phyloP scores from a whole-genome alignment of 2,888 invertebrate species.

The Drosophila falleni region DNA sequence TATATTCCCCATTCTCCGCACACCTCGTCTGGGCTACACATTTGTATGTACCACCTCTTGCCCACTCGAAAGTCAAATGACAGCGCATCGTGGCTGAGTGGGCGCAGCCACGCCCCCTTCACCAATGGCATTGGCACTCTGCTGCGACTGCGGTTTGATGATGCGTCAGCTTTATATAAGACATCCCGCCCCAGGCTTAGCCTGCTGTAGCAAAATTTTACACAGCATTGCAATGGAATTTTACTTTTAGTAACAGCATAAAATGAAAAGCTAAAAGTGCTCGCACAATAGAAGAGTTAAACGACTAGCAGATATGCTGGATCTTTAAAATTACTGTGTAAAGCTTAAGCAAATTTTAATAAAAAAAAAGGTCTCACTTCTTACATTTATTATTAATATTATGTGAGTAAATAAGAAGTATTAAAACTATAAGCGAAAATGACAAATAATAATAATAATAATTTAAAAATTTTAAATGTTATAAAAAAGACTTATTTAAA shows the following conservation, averaged over 20 bases:
- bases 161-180: conserved; percentile 77
- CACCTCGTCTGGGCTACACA: not conserved
- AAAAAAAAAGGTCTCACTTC: not conserved
- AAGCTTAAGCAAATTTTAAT: not conserved
- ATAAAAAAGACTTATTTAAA: no score
- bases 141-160: conserved; percentile 57
- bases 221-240: conserved; percentile 59
- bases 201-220: conserved; percentile 50
- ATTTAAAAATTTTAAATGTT: no score
- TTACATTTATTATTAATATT: no score
- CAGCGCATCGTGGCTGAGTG: conserved; percentile 57
- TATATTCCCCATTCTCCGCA: not conserved
- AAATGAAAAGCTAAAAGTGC: not conserved
- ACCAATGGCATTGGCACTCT: conserved; percentile 45
- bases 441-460: no score
- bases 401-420: no score
- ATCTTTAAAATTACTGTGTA: not conserved
- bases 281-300: not conserved
- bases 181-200: conserved; percentile 30
- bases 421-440: no score
- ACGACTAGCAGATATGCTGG: conserved; percentile 27
- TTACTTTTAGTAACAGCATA: conserved; percentile 46
- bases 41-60: conserved; percentile 35
- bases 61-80: conserved; percentile 70
- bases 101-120: conserved; percentile 41